A percentile compares a stretch with the other conserved stretches of the same genome.
Evolutionary conservation across 2,888 invertebrate genomes (phyloP).

Genomic region (Hemicrepidius hirtus): DNA sequence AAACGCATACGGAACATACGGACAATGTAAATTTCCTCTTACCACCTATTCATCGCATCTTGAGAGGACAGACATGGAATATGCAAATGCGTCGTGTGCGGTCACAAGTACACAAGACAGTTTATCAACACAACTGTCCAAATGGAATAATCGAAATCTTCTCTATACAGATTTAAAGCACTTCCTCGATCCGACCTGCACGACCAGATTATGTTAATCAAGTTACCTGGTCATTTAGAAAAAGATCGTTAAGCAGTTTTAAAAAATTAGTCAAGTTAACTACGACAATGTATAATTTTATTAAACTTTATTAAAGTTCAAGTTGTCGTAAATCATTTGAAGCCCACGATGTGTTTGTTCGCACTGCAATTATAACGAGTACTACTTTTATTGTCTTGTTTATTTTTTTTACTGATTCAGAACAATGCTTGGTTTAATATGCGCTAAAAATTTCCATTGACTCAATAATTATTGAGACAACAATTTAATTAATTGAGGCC

Average conservation of each 20-base stretch:
- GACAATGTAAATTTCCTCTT: slow-evolving; percentile 50
- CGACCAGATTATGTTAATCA: slow-evolving; percentile 54
- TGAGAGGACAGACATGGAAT: slow-evolving; percentile 43
- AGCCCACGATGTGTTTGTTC: slow-evolving; percentile 45
- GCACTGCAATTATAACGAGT: slow-evolving; percentile 46
- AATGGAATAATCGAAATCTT: slow-evolving; percentile 53
- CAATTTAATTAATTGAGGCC: too few relatives aligned
- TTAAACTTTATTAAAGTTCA: slow-evolving; percentile 40
- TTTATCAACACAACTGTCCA: slow-evolving; percentile 59
- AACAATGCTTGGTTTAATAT: slow-evolving; percentile 29
- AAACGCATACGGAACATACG: slow-evolving; percentile 1
- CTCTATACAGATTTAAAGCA: slow-evolving; percentile 55
- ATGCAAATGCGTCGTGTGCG: slow-evolving; percentile 58
- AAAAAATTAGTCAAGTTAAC: slow-evolving; percentile 54
- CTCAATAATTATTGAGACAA: too few relatives aligned
- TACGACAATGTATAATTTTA: slow-evolving; percentile 43
- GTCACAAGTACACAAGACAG: slow-evolving; percentile 53
- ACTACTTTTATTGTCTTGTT: slow-evolving; percentile 36
- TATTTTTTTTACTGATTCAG: slow-evolving; percentile 9
- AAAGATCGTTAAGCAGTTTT: slow-evolving; percentile 54
- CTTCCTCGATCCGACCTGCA: slow-evolving; percentile 48
- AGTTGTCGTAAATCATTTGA: slow-evolving; percentile 43
- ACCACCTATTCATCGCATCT: slow-evolving; percentile 37
- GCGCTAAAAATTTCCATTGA: too few relatives aligned
- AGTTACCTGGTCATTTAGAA: slow-evolving; percentile 47